These are phyloP conservation scores for Oikopleura vanhoeffeni DNA, from an alignment of 23 tunicate species.

Conservation along the genomic window DNA sequence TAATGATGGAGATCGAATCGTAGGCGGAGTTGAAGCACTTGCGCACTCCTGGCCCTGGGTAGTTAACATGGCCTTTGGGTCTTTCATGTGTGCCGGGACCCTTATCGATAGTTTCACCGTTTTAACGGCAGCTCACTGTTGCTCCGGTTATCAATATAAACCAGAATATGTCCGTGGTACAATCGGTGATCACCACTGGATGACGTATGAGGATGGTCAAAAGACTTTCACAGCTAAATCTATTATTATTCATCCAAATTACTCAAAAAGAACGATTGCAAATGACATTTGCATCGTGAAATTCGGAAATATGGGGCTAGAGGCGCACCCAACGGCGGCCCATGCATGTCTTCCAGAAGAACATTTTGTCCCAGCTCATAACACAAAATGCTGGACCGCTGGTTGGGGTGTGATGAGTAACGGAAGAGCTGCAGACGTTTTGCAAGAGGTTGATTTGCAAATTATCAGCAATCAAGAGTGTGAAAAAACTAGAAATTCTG, in stretches of 20 bases:
- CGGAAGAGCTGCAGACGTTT: background rate
- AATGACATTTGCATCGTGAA: constrained; percentile 10
- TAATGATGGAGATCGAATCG: background rate
- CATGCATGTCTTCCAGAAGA: background rate
- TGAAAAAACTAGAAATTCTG: background rate
- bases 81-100: background rate
- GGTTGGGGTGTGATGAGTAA: background rate
- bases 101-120: background rate
- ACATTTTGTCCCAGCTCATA: background rate
- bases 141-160: background rate
- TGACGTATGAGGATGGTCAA: background rate
- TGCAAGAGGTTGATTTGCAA: constrained; percentile 5
- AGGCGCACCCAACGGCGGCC: background rate
- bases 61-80: background rate
- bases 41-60: background rate
- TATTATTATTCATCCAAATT: background rate
- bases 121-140: background rate
- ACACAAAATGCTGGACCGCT: background rate
- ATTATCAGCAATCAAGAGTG: background rate
- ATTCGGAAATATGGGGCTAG: background rate
- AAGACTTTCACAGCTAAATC: background rate
- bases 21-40: background rate
- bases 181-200: background rate
- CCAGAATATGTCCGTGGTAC: background rate
- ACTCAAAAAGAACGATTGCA: background rate